Evolutionary conservation across 2,797 vertebrate species (phyloP).

Genomic region (Poecilia gillii): DNA sequence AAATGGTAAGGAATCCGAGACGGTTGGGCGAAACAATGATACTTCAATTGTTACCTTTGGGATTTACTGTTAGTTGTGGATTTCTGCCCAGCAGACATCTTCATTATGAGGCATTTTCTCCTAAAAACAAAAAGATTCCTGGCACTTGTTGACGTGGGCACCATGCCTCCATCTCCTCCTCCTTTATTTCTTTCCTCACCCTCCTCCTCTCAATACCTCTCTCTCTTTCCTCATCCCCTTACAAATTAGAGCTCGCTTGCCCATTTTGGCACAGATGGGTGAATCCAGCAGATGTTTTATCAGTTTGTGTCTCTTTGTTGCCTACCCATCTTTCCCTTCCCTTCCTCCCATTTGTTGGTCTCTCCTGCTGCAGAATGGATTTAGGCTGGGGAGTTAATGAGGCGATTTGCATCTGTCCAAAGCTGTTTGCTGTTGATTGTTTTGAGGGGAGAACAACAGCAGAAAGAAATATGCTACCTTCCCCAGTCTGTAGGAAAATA

Average conservation of each 20-base stretch:
- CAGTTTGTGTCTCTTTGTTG: constrained; percentile 18
- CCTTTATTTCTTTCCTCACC: constrained; percentile 44
- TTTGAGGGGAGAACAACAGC: constrained; percentile 66
- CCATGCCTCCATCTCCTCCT: constrained; percentile 56
- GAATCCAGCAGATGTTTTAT: constrained; percentile 78
- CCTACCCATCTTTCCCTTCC: constrained; percentile 16
- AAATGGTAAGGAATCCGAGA: constrained; percentile 33
- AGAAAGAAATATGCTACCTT: constrained; percentile 18
- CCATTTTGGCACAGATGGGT: constrained; percentile 75
- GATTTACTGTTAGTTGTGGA: constrained; percentile 63
- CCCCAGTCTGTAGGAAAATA: constrained; percentile 22
- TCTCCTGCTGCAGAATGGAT: constrained; percentile 67
- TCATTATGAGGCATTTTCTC: constrained; percentile 63
- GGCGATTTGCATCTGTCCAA: constrained; percentile 80
- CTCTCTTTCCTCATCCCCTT: constrained; percentile 33
- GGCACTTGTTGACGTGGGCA: constrained; percentile 72
- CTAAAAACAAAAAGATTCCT: constrained; percentile 43
- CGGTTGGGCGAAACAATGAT: constrained; percentile 46
- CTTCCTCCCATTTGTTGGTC: constrained; percentile 22
- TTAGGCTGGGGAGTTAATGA: constrained; percentile 76
- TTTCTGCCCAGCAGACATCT: constrained; percentile 40
- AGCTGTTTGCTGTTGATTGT: constrained; percentile 79
- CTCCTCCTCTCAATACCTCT: constrained; percentile 47
- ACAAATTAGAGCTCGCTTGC: constrained; percentile 49
- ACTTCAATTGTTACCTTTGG: constrained; percentile 73